Percentiles rank a stretch among this genome's conserved stretches.
Conservation (phyloP, 2,797 vertebrate species). For the Ctenochaetus hawaiiensis region DNA sequence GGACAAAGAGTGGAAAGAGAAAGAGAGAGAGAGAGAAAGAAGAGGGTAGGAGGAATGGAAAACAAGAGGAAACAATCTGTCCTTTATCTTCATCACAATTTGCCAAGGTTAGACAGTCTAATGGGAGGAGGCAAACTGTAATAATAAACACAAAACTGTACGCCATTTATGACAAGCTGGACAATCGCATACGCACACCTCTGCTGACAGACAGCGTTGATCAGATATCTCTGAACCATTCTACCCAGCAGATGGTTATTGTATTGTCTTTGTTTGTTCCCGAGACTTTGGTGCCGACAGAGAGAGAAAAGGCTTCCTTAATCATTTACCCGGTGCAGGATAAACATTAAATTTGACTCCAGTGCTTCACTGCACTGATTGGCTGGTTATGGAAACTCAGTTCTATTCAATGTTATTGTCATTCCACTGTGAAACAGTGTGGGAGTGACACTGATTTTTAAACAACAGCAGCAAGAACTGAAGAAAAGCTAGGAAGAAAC, state of each 20-base stretch:
- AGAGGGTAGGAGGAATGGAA: conserved; percentile 35
- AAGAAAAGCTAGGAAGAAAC: background rate
- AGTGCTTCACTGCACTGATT: conserved; percentile 11
- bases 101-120: conserved; percentile 29
- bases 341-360: conserved; percentile 53
- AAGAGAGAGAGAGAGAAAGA: conserved; percentile 1
- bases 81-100: conserved; percentile 51
- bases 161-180: conserved; percentile 19
- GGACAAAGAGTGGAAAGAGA: conserved; percentile 27
- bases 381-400: conserved; percentile 16
- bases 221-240: conserved; percentile 25
- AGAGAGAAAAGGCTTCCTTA: conserved; percentile 36
- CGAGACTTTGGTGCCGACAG: conserved; percentile 32
- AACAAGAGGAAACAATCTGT: conserved; percentile 50
- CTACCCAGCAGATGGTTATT: conserved; percentile 30
- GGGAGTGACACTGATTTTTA: background rate
- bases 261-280: conserved; percentile 49
- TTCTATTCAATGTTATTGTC: conserved; percentile 31
- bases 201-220: conserved; percentile 1
- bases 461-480: conserved; percentile 4
- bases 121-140: conserved; percentile 3
- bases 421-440: conserved; percentile 20
- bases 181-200: conserved; percentile 1
- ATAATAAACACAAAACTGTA: conserved; percentile 40
- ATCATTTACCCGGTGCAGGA: conserved; percentile 55